Evolutionary conservation across 2,888 invertebrate genomes (phyloP), one percentile per base, ranked within the genome.

Genomic region (Melangyna quadrimaculata): DNA sequence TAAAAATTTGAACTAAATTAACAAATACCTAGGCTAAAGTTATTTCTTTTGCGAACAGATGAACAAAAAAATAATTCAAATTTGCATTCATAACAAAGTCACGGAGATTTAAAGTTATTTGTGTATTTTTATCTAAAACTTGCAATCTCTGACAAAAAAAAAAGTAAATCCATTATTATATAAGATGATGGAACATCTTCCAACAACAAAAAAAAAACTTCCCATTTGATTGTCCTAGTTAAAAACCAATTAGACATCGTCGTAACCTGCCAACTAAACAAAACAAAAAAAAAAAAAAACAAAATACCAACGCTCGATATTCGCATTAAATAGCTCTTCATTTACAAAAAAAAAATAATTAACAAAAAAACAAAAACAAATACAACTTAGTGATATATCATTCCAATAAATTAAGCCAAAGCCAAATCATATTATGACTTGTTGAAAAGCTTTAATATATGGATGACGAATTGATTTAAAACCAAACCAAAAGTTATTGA

Each of bases 141-240:
- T 17, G 24, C 67, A 67, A 51, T 51, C 51, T 67, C 51, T 35
- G 5, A 32, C 7, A 19, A 24, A 67, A 35, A 65, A 48, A n/a
- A 8, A 48, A 45, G 35, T 29, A 48, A 65, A 19, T 45, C 61
- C n/a, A 10, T 27, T 32, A 48, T 65, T 67, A 67, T 48, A 48
- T 35, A 67, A 67, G 10, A 29, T 51, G 14, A 67, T 67, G 65
- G 63, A 43, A 74, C 53, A 43, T 61, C 53, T 82, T 75, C n/a
- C n/a, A n/a, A n/a, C 48, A 75, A 43, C 37, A 55, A 61, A 22
- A 24, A 10, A 55, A 29, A 55, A 17, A 6, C 43, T 10, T 55
- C 51, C 32, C n/a, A 57, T 57, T 14, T 70, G 55, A 71, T 71
- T 84, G 83, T 70, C 83, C 74, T 79, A 67, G 83, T 83, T 84